Conservation (phyloP, 1,140 invertebrate species). For the Apis florea region DNA sequence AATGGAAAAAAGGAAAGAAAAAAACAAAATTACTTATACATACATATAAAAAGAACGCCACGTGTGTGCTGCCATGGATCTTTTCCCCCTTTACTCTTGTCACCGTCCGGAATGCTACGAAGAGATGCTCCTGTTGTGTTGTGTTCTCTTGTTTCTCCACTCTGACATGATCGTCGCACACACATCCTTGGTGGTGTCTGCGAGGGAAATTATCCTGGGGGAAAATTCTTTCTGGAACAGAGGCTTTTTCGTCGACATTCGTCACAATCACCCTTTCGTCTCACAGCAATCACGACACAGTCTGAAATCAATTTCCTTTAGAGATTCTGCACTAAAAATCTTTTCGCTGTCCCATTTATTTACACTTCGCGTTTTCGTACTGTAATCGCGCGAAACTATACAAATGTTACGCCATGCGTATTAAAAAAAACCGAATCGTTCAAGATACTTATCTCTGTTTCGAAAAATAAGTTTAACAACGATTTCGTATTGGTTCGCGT, state of each 20-base stretch:
- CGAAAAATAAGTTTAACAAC: too few relatives aligned
- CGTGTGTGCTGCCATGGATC: slow-evolving; percentile 74
- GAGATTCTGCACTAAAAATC: slow-evolving; percentile 12
- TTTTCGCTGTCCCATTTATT: background rate
- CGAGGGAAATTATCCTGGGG: slow-evolving; percentile 69
- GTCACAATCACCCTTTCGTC: slow-evolving; percentile 44
- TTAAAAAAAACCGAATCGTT: too few relatives aligned
- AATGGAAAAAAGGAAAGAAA: slow-evolving; percentile 41
- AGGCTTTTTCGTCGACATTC: slow-evolving; percentile 64
- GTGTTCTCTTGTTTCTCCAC: slow-evolving; percentile 58
- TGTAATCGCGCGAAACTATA: too few relatives aligned
- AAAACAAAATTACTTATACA: slow-evolving; percentile 32
- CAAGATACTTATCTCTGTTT: too few relatives aligned
- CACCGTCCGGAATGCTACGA: slow-evolving; percentile 69
- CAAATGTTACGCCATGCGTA: too few relatives aligned
- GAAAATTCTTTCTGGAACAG: slow-evolving; percentile 67
- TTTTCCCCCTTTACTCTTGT: slow-evolving; percentile 62
- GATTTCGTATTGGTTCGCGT: too few relatives aligned
- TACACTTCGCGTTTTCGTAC: background rate
- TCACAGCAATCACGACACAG: slow-evolving; percentile 10
- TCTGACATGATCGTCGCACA: slow-evolving; percentile 61
- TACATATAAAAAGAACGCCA: slow-evolving; percentile 59
- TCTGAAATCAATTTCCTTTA: slow-evolving; percentile 39
- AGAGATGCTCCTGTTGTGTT: slow-evolving; percentile 69
- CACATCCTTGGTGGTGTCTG: slow-evolving; percentile 66